These are phyloP conservation scores for Notothenia coriiceps DNA, from an alignment of 2,113 vertebrate genomes.

Conservation along the genomic window DNA sequence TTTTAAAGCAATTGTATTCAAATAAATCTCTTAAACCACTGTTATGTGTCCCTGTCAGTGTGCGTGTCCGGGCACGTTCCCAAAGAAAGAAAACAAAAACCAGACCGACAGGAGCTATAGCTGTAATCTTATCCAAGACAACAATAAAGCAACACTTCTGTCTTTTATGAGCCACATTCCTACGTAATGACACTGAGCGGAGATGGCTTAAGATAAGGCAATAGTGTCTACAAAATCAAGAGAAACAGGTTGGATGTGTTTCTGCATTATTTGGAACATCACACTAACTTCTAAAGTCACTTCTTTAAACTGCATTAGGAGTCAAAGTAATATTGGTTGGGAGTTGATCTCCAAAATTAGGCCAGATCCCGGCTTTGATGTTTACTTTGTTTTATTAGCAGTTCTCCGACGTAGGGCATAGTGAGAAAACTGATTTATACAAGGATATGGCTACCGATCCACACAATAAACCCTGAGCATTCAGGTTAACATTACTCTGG, in stretches of 20 bases:
- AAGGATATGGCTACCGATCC: not conserved
- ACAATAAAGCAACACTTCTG: constrained; percentile 48
- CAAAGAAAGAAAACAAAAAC: not conserved
- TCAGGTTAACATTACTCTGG: not conserved
- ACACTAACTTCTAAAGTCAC: not conserved
- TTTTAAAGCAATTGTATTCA: not conserved
- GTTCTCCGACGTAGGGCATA: no score
- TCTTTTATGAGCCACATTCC: constrained; percentile 39
- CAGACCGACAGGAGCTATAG: constrained; percentile 34
- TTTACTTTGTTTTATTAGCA: not conserved
- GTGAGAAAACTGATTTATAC: not conserved
- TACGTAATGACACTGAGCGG: not conserved
- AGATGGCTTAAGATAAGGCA: not conserved
- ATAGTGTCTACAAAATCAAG: not conserved
- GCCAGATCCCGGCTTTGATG: not conserved
- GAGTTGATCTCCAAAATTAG: not conserved
- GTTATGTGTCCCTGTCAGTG: not conserved
- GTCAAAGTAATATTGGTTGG: not conserved
- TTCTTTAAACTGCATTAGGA: not conserved
- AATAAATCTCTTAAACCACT: constrained; percentile 16
- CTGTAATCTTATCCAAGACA: constrained; percentile 33
- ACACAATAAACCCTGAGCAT: not conserved
- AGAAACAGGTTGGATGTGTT: not conserved
- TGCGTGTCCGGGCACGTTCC: constrained; percentile 8
- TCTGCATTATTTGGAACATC: not conserved